Conservation (phyloP, 2,888 invertebrate genomes). For the Linyphia triangularis region DNA sequence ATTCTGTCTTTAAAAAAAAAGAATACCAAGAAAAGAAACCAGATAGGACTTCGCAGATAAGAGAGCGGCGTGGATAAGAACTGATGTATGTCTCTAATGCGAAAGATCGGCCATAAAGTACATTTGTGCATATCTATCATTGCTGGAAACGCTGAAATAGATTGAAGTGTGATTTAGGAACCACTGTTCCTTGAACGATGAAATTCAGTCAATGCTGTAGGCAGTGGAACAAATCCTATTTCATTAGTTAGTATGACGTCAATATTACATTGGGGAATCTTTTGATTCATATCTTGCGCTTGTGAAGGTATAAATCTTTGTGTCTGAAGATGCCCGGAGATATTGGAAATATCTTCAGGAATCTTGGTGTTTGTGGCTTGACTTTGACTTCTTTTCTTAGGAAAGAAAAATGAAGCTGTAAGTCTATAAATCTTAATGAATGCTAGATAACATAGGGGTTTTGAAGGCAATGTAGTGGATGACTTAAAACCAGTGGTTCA, state of each 20-base stretch:
- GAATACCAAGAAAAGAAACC: not conserved
- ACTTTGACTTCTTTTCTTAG: not conserved
- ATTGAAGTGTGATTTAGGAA: slow-evolving; percentile 18
- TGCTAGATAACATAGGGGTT: not conserved
- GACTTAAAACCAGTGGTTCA: no score
- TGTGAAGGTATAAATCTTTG: slow-evolving; percentile 15
- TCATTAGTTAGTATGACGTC: slow-evolving; percentile 23
- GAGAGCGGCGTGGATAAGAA: not conserved
- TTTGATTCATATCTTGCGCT: slow-evolving; percentile 23
- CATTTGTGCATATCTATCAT: slow-evolving; percentile 21
- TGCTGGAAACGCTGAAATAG: slow-evolving; percentile 11
- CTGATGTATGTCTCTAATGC: not conserved
- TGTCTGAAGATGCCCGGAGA: not conserved
- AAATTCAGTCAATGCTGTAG: not conserved
- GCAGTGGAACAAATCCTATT: not conserved
- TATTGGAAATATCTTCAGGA: not conserved
- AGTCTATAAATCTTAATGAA: not conserved
- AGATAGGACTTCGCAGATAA: not conserved
- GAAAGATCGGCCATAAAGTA: slow-evolving; percentile 30
- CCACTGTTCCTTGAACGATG: slow-evolving; percentile 7
- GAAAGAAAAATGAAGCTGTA: not conserved
- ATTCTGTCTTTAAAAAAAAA: slow-evolving; percentile 28
- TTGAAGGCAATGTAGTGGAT: not conserved
- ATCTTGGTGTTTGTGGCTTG: not conserved
- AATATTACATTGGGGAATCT: slow-evolving; percentile 16